Conservation (phyloP, 2,797 vertebrate species). For the Potorous gilbertii region DNA sequence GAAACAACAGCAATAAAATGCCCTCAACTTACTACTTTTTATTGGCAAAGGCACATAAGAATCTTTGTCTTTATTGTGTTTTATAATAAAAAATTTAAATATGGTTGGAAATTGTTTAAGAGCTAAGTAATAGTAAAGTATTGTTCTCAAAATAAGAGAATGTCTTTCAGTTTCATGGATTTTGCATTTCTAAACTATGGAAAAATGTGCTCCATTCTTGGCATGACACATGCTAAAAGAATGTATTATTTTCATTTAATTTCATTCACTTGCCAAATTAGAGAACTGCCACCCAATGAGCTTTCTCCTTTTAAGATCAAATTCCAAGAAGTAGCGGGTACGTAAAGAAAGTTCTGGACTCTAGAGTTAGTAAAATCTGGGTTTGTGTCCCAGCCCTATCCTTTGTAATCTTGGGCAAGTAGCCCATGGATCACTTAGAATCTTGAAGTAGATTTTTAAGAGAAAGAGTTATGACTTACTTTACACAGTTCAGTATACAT, state of each 20-base stretch:
- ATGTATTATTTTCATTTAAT: slow-evolving; percentile 61
- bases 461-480: neutral
- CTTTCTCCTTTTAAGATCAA: slow-evolving; percentile 31
- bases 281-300: slow-evolving; percentile 16
- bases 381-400: neutral
- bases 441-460: neutral
- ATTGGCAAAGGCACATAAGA: slow-evolving; percentile 37
- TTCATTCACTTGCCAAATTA: slow-evolving; percentile 37
- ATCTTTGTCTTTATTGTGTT: slow-evolving; percentile 52
- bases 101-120: slow-evolving; percentile 64
- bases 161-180: slow-evolving; percentile 69
- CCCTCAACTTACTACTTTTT: neutral
- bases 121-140: slow-evolving; percentile 44
- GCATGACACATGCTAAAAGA: slow-evolving; percentile 34
- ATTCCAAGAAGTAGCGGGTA: slow-evolving; percentile 24
- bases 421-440: neutral
- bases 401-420: neutral
- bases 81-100: slow-evolving; percentile 57
- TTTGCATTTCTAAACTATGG: slow-evolving; percentile 56
- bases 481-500: neutral
- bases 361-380: neutral
- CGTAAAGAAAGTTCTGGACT: neutral
- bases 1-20: neutral
- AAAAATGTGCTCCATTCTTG: slow-evolving; percentile 35
- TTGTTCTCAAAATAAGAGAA: slow-evolving; percentile 66